Base-by-base conservation (phyloP, 2,113 vertebrate species). In the Carettochelys insculpta region DNA sequence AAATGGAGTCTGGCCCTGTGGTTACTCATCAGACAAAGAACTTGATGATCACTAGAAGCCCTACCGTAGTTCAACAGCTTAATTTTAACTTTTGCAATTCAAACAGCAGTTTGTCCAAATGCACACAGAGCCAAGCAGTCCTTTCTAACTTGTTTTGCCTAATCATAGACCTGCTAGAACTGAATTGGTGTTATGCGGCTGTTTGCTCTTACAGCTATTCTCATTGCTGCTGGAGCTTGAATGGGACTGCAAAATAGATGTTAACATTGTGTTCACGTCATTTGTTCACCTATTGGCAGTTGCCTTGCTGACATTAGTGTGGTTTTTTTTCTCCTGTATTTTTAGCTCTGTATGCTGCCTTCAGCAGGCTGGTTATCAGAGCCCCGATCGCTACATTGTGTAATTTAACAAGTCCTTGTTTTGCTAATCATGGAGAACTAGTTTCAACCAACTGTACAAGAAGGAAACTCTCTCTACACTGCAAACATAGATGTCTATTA, bases 301-400 rank as follows among this genome's bases (percentile, higher is more conserved):
- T 88, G 93, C 77, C 87, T 95, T 90, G 95, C 95, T 97, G 97
- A 97, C 94, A 91, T 97, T 96, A 97, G 94, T 90, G 93, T 56
- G 27, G 5, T 4, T 97, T 97, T 96, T 95, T 92, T 82, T 87
- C 82, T 93, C 83, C 13, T 86, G 45, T 95, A 93, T 95, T 97
- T 97, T 95, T 93, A 96, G 95, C 82, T 87, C 80, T 82, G 84
- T 80, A 71, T 87, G 93, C 91, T 2, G 20, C 89, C 94, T 85
- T 88, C 80, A 92, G 82, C 84, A 80, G 83, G 79, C 90, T 91
- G 88, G 89, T 92, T 93, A 91, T 92, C 95, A 94, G 80, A 90
- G 85, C 71, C 43, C 61, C 27, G 54, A 76, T 61, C 3, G 0
- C 76, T 17, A 34, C 61, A 75, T 95, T 90, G 87, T 73, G 52